These are phyloP conservation scores for Crocuta crocuta DNA, from an alignment of 2,113 vertebrate species.

Conservation along the genomic window DNA sequence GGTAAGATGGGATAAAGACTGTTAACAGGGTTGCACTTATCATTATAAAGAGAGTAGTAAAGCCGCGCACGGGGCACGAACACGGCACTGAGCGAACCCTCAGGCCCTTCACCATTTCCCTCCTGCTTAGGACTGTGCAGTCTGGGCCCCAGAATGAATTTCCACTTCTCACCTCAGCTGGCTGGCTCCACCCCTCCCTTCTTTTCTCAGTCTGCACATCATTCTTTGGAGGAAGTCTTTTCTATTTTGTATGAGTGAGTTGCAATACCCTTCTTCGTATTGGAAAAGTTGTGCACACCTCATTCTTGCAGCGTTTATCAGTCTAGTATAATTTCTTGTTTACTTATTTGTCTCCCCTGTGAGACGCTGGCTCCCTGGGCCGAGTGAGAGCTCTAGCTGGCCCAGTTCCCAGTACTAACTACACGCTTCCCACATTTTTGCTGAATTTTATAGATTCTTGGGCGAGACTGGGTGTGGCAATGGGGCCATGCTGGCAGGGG, in stretches of 20 bases:
- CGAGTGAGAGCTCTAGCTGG: not conserved
- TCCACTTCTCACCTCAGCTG: not conserved
- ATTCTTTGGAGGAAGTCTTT: not conserved
- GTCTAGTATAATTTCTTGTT: not conserved
- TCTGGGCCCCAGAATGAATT: not conserved
- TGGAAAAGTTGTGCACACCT: not conserved
- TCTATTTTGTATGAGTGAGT: not conserved
- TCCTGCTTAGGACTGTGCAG: not conserved
- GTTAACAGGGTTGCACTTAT: not conserved
- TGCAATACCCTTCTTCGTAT: not conserved
- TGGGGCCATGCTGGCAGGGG: not conserved
- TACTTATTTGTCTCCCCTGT: not conserved
- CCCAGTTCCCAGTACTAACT: not conserved
- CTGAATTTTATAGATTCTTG: constrained; percentile 43
- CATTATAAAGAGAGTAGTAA: not conserved
- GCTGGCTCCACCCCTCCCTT: not conserved
- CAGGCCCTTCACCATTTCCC: not conserved
- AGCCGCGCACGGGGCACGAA: not conserved
- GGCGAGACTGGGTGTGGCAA: not conserved
- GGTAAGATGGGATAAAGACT: too few species aligned
- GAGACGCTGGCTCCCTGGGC: not conserved
- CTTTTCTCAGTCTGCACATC: not conserved
- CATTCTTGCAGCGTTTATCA: not conserved
- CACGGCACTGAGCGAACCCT: fast-evolving
- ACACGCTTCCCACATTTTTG: not conserved